Conservation (phyloP, 2,888 invertebrate species). For the Cheilosia impressa region DNA sequence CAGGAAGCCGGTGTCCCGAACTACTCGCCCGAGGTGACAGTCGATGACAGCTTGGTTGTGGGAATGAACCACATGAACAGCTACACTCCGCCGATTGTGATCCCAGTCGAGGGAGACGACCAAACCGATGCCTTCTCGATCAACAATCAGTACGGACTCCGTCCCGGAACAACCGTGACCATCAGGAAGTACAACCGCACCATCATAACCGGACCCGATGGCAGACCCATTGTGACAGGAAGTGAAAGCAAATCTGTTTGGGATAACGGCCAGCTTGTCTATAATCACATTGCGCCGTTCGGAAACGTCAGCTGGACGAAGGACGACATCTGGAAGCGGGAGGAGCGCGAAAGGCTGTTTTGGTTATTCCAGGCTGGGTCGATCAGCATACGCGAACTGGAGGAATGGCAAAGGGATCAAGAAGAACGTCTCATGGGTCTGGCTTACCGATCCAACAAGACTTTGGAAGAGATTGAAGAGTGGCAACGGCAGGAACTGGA, state of each 20-base stretch:
- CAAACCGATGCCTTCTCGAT: slow-evolving; percentile 65
- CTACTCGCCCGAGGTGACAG: slow-evolving; percentile 80
- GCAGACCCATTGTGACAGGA: slow-evolving; percentile 79
- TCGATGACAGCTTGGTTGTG: slow-evolving; percentile 73
- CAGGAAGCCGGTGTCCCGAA: slow-evolving; percentile 80
- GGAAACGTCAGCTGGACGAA: slow-evolving; percentile 78
- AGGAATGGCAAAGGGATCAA: slow-evolving; percentile 81
- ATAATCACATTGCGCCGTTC: slow-evolving; percentile 80
- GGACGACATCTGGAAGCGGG: slow-evolving; percentile 82
- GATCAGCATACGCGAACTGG: slow-evolving; percentile 77
- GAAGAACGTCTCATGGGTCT: slow-evolving; percentile 80
- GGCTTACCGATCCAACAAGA: slow-evolving; percentile 79
- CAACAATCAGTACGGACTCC: slow-evolving; percentile 65
- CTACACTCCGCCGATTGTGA: slow-evolving; percentile 75
- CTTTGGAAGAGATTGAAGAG: slow-evolving; percentile 79
- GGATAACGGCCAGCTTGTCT: slow-evolving; percentile 81
- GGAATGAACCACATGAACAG: slow-evolving; percentile 52
- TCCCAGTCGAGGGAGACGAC: slow-evolving; percentile 75
- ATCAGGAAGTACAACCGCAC: slow-evolving; percentile 80
- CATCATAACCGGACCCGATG: slow-evolving; percentile 79
- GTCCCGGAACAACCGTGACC: slow-evolving; percentile 78
- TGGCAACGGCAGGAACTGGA: slow-evolving; percentile 81
- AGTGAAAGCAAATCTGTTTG: slow-evolving; percentile 80
- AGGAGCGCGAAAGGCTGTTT: slow-evolving; percentile 82
- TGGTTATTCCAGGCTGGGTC: slow-evolving; percentile 79